Base-by-base conservation (phyloP, 2,888 invertebrate species). In the Meteorus colon region DNA sequence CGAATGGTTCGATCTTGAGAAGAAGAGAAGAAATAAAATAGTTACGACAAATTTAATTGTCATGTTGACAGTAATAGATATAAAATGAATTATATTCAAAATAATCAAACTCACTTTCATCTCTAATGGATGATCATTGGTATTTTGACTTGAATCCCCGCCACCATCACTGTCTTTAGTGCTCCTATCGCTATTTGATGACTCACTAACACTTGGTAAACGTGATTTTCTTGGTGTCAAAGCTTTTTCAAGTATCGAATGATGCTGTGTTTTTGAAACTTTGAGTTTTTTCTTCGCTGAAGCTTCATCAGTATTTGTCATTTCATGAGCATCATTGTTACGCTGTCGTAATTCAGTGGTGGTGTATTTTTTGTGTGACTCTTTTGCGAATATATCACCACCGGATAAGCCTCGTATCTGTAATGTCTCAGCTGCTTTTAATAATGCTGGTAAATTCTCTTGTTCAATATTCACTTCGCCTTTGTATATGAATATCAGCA, bases 401-500 rank as follows among this genome's bases (percentile, higher is more conserved):
- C 94, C 93, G 1, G 94, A 93, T 60, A 94, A 89, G 3, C 94
- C 94, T 86, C 93, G 92, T 78, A 94, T 93, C 87, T 94, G 93
- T 74, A 94, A 88, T 6, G 92, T 92, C 85, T 94, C 93, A 0
- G 94, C 94, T 51, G 94, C 94, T 87, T 93, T 93, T 77, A 94
- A 87, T 69, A 94, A 90, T 74, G 93, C 91, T 60, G 93, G 92
- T 80, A 94, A 90, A 85, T 94, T 93, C 83, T 94, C 93, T 84
- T 94, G 94, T 66, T 93, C 93, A 66, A 94, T 93, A 89, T 94
- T 93, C 27, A 94, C 94, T 88, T 94, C 94, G 6, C 94, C 94
- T 85, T 94, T 93, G 86, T 94, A 94, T 92, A 94, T 94, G 87
- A 94, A 94, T 85, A 92, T 92, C 80, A 94, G 90, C 68, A 94